Base-by-base conservation (phyloP, 2,888 invertebrate species). In the Ditylenchus weischeri region DNA sequence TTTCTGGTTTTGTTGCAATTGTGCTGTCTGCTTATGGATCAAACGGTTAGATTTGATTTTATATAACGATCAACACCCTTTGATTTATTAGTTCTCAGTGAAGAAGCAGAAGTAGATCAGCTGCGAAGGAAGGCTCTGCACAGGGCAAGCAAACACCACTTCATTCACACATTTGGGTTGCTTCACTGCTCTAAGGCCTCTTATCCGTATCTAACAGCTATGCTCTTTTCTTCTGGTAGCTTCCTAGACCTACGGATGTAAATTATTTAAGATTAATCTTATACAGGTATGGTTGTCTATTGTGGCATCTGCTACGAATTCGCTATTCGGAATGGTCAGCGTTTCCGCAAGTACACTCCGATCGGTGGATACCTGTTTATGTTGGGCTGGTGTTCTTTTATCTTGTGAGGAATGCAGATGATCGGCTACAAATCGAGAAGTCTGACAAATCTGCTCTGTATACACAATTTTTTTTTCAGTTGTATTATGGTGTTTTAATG, bases 311-410 rank as follows among this genome's bases (percentile, higher is more conserved):
- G 58, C 11, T 65, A 65, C 21, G 2, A 23, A 51, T 65, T 50
- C 35, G 65, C 65, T 43, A 47, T 65, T 19, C 13, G 35, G n/a
- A 62, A 59, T 19, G 54, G 62, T 38, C 35, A 19, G 15, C 59
- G 60, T 15, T 57, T 65, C 23, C 63, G 65, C 21, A 35, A 35
- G 15, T 21, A 50, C n/a, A 21, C 65, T 6, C 65, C 65, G 11
- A 23, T 57, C 47, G 65, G 65, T 36, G 65, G 65, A n/a, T 19
- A 59, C 5, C 23, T 65, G 2, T 50, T 60, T 19, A 65, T 65
- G 63, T 43, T 65, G n/a, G 65, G 59, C 19, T 65, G 65, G 65
- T 51, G 58, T 8, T 60, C 59, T 18, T 65, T 65, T 19, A 47
- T 65, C 15, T 59, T 43, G 13, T 43, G 43, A 43, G 43, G 15